Conservation (phyloP, 2,113 vertebrate genomes). For the Crotalus helleri region DNA sequence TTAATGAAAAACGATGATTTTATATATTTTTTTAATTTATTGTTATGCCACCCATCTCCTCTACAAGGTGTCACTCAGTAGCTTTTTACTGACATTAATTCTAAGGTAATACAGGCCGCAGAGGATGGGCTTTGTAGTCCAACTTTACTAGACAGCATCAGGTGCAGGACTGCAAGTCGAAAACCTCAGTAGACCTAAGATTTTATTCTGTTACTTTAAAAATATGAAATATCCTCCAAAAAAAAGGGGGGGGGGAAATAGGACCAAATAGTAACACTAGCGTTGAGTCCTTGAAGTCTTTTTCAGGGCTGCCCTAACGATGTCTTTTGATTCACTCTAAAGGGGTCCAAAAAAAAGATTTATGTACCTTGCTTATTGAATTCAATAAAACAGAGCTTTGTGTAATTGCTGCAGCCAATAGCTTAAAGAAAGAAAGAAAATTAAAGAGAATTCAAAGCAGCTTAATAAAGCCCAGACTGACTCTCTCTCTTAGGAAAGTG, state of each 20-base stretch:
- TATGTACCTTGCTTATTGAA: not conserved
- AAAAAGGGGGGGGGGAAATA: not conserved
- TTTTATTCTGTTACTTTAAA: not conserved
- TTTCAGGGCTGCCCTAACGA: not conserved
- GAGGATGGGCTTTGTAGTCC: not conserved
- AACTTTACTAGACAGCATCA: not conserved
- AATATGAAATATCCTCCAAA: not conserved
- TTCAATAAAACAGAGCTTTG: not conserved
- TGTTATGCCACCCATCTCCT: not conserved
- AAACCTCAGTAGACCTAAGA: not conserved
- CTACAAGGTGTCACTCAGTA: not conserved
- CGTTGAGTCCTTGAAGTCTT: not conserved
- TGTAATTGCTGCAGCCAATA: not conserved
- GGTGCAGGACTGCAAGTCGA: not conserved
- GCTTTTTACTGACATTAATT: not conserved
- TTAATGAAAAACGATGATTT: not conserved
- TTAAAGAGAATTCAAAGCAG: not conserved
- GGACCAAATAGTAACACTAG: not conserved
- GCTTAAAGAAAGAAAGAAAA: not conserved
- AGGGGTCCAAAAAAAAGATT: not conserved
- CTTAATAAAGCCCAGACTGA: not conserved
- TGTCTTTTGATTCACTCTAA: not conserved
- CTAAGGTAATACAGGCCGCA: not conserved
- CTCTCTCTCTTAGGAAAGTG: not conserved
- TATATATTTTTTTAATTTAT: no score